Evolutionary conservation across 2,797 vertebrate genomes (phyloP).

Genomic region (Enteromius fasciolatus): DNA sequence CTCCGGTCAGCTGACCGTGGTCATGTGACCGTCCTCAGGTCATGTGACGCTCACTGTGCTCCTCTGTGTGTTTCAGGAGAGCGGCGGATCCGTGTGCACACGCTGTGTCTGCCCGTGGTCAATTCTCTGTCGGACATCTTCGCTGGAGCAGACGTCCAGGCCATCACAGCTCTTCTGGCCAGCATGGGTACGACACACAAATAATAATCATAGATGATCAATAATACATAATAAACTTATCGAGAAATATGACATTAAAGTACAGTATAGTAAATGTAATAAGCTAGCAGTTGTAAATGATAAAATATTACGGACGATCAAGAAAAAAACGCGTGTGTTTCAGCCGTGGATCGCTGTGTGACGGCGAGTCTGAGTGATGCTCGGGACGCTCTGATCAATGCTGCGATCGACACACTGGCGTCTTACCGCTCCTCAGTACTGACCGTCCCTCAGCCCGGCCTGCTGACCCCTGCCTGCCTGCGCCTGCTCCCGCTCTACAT

Average conservation of each 20-base stretch:
- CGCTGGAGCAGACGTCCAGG: conserved; percentile 93
- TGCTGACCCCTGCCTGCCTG: conserved; percentile 86
- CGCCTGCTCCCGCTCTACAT: conserved; percentile 90
- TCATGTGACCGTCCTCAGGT: neutral
- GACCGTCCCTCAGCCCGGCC: conserved; percentile 89
- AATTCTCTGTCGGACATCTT: conserved; percentile 90
- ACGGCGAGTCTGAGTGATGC: conserved; percentile 89
- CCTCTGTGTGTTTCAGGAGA: conserved; percentile 80
- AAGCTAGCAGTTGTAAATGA: too few relatives aligned
- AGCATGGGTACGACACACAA: conserved; percentile 87
- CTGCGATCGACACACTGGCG: conserved; percentile 87
- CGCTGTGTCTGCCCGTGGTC: conserved; percentile 94
- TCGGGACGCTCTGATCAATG: conserved; percentile 92
- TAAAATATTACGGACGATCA: too few relatives aligned
- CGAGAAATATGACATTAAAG: too few relatives aligned
- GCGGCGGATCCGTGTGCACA: conserved; percentile 94
- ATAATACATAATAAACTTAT: too few relatives aligned
- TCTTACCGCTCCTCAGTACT: conserved; percentile 87
- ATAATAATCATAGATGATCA: neutral
- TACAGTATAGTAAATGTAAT: too few relatives aligned
- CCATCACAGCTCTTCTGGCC: conserved; percentile 88
- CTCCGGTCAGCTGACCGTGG: neutral
- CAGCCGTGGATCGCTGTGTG: conserved; percentile 91
- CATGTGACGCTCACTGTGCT: neutral
- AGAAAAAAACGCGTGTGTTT: neutral